These are phyloP conservation scores for Cichladusa arquata DNA, from an alignment of 2,113 vertebrate species.

Conservation along the genomic window DNA sequence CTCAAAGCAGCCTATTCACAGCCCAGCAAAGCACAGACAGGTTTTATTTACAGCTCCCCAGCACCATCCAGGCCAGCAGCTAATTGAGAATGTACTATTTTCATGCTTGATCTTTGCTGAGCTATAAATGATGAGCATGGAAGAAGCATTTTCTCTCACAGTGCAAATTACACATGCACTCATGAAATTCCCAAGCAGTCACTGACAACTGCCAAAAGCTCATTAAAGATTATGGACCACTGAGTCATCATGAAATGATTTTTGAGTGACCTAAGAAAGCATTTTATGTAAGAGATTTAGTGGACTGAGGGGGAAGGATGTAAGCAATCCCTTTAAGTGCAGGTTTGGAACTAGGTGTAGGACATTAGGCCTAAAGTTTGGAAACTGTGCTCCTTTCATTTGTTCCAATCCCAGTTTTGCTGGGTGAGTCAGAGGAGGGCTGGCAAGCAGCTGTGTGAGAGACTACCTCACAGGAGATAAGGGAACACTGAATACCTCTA, in stretches of 20 bases:
- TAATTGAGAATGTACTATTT: constrained; percentile 38
- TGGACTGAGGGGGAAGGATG: neutral
- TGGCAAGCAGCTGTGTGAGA: neutral
- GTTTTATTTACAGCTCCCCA: constrained; percentile 31
- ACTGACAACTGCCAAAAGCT: neutral
- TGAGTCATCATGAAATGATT: neutral
- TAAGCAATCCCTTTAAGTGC: neutral
- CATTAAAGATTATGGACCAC: neutral
- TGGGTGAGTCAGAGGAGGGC: neutral
- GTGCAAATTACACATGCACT: neutral
- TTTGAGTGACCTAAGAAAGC: constrained; percentile 6
- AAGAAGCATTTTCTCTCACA: neutral
- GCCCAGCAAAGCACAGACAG: neutral
- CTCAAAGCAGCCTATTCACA: constrained; percentile 31
- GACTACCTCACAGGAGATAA: constrained; percentile 8
- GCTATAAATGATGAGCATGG: neutral
- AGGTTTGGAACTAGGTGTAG: neutral
- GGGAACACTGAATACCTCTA: neutral
- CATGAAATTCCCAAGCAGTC: neutral
- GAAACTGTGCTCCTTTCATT: neutral
- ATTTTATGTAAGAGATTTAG: neutral
- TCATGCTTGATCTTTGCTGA: constrained; percentile 46
- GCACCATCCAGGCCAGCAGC: neutral
- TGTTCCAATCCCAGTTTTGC: constrained; percentile 12
- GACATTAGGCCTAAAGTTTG: neutral